Evolutionary conservation across 92 coral and sea anemone genomes (phyloP).

Genomic region (Isaurus tuberculatus): DNA sequence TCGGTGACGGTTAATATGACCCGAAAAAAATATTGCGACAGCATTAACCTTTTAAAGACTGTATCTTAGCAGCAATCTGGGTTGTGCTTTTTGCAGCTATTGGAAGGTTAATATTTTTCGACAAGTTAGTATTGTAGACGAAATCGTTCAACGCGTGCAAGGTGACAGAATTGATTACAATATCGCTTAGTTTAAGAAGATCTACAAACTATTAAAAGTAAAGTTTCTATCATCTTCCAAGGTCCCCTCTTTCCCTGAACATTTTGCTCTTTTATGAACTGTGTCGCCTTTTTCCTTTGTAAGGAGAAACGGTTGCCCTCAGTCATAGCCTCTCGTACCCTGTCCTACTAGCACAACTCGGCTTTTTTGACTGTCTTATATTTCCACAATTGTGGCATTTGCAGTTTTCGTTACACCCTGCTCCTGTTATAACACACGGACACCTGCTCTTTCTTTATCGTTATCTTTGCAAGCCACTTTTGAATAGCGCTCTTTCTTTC

Average conservation of each 20-base stretch:
- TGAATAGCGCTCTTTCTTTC: neutral
- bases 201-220: conserved; percentile 51
- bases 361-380: neutral
- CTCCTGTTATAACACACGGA: conserved; percentile 1
- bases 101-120: conserved; percentile 37
- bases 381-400: conserved; percentile 8
- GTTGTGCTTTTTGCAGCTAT: conserved; percentile 49
- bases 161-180: conserved; percentile 23
- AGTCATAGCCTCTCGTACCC: conserved; percentile 10
- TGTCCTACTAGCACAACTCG: neutral
- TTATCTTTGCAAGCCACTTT: neutral
- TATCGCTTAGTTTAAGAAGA: conserved; percentile 20
- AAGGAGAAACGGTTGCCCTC: conserved; percentile 52
- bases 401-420: neutral
- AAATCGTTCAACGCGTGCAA: conserved; percentile 33
- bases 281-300: conserved; percentile 54
- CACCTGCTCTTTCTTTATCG: conserved; percentile 5
- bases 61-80: conserved; percentile 58
- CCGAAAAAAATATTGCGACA: neutral
- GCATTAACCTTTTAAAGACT: conserved; percentile 7
- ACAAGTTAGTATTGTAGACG: conserved; percentile 51
- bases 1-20: neutral
- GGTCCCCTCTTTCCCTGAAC: conserved; percentile 48
- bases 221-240: conserved; percentile 59
- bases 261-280: conserved; percentile 36